Evolutionary conservation across 1,140 invertebrate species (phyloP).

Genomic region (Sipha flava): DNA sequence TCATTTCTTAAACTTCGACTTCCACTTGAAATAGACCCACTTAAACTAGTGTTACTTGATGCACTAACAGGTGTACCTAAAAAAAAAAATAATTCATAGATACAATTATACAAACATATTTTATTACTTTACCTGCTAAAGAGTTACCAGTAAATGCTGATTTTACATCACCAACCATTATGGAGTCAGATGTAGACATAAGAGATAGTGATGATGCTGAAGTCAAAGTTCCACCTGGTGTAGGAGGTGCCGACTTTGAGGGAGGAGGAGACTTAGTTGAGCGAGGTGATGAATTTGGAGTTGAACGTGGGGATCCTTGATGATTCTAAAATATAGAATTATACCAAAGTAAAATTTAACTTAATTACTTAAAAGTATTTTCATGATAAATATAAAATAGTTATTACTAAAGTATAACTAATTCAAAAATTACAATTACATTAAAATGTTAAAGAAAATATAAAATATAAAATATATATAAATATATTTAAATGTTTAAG

Average conservation of each 20-base stretch:
- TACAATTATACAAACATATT: background rate
- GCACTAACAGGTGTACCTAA: background rate
- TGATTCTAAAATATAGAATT: slow-evolving; percentile 54
- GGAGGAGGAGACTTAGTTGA: slow-evolving; percentile 75
- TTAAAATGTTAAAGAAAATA: too few relatives aligned
- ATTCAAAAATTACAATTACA: too few relatives aligned
- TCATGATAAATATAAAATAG: too few relatives aligned
- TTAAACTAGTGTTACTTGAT: background rate
- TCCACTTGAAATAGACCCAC: slow-evolving; percentile 31
- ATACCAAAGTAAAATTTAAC: too few relatives aligned
- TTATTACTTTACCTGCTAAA: background rate
- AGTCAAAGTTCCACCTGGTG: slow-evolving; percentile 38
- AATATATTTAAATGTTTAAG: too few relatives aligned
- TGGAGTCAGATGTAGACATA: slow-evolving; percentile 38
- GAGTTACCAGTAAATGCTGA: slow-evolving; percentile 44
- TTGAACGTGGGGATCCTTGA: slow-evolving; percentile 78
- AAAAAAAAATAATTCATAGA: background rate
- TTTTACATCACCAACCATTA: slow-evolving; percentile 46
- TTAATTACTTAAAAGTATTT: too few relatives aligned
- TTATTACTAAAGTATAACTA: too few relatives aligned
- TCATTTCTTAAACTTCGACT: slow-evolving; percentile 69
- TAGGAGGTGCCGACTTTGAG: slow-evolving; percentile 42
- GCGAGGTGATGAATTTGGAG: slow-evolving; percentile 82
- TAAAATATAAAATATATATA: too few relatives aligned
- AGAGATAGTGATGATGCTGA: slow-evolving; percentile 37